These are phyloP conservation scores for Mercenaria mercenaria DNA, from an alignment of 1,140 invertebrate species.

Conservation along the genomic window DNA sequence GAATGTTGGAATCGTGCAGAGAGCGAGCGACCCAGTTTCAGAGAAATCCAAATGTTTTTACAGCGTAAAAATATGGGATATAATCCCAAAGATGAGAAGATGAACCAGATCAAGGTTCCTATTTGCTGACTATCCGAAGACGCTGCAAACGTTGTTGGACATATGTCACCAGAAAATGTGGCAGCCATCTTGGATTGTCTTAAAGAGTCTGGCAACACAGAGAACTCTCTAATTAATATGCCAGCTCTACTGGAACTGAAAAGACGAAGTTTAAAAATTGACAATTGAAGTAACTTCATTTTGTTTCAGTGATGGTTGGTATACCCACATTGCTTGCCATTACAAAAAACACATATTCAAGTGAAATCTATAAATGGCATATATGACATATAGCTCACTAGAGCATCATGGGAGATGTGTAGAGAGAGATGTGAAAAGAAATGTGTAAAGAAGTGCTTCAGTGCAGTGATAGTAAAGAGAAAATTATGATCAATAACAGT, in stretches of 20 bases:
- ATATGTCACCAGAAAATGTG: slow-evolving; percentile 53
- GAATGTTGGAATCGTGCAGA: slow-evolving; percentile 97
- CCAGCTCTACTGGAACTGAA: slow-evolving; percentile 17
- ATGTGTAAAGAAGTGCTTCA: too few relatives aligned
- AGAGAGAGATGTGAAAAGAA: too few relatives aligned
- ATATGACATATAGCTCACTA: not conserved
- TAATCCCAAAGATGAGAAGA: slow-evolving; percentile 84
- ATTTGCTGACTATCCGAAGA: slow-evolving; percentile 79
- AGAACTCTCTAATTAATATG: slow-evolving; percentile 41
- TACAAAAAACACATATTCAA: not conserved
- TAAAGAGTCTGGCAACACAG: not conserved
- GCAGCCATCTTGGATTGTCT: slow-evolving; percentile 32
- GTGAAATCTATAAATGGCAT: not conserved
- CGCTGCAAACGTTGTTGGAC: slow-evolving; percentile 29
- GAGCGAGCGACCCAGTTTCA: slow-evolving; percentile 92
- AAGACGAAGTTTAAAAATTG: not conserved
- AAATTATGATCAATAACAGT: not conserved
- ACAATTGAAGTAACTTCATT: not conserved
- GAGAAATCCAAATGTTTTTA: slow-evolving; percentile 96
- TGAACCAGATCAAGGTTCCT: slow-evolving; percentile 82
- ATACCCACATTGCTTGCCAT: not conserved
- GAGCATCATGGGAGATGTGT: not conserved
- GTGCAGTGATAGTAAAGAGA: too few relatives aligned
- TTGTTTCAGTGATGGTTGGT: not conserved
- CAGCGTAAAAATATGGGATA: slow-evolving; percentile 94